Evolutionary conservation across 2,113 vertebrate genomes (phyloP).

Genomic region (Microtus oregoni): DNA sequence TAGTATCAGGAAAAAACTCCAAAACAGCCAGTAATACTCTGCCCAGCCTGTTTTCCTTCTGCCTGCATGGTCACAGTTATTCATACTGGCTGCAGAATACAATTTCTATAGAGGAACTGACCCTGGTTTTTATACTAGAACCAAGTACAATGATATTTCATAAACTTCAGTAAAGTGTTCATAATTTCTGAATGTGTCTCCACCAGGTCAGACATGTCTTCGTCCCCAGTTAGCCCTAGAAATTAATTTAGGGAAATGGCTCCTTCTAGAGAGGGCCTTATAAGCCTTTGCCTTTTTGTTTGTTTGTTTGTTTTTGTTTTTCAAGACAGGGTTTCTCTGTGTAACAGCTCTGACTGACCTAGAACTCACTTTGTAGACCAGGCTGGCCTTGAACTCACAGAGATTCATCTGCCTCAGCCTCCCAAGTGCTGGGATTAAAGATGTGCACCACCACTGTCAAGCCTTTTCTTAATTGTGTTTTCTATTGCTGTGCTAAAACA

Average conservation of each 20-base stretch:
- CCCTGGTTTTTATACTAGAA: neutral
- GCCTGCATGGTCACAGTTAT: neutral
- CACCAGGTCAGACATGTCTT: neutral
- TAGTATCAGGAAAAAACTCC: neutral
- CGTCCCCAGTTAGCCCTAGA: neutral
- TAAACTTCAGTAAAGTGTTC: neutral
- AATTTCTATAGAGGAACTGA: neutral
- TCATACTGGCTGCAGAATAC: neutral
- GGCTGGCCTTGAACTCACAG: neutral
- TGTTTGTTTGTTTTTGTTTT: neutral
- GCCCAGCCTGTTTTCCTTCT: neutral
- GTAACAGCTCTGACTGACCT: neutral
- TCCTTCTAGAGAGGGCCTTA: neutral
- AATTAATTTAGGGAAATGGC: neutral
- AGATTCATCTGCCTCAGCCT: neutral
- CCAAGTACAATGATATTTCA: neutral
- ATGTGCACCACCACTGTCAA: neutral
- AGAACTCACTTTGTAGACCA: neutral
- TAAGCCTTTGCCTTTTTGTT: neutral
- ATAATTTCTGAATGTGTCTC: neutral
- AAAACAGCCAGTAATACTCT: neutral
- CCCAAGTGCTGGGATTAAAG: neutral
- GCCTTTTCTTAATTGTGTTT: neutral
- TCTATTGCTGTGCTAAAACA: neutral
- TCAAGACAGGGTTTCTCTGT: neutral